Evolutionary conservation across 2,113 vertebrate genomes (phyloP).

Genomic region (Podarcis raffonei): DNA sequence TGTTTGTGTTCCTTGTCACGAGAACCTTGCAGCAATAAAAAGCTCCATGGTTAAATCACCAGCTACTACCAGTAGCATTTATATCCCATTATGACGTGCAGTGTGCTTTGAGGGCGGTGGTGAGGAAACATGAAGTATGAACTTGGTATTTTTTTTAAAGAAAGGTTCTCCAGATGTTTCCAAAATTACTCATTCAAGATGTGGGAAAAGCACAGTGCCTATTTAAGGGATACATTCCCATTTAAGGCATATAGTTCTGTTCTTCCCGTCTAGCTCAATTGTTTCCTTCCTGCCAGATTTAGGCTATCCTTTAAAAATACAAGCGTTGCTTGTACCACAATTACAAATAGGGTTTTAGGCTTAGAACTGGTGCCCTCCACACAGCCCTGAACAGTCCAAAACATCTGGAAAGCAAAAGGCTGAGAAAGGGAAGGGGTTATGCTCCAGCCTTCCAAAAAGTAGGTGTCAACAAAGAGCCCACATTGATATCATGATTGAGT

Average conservation of each 20-base stretch:
- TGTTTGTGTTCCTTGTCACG: not conserved
- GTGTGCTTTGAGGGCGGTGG: not conserved
- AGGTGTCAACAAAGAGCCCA: too few species aligned
- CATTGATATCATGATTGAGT: too few species aligned
- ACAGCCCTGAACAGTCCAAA: too few species aligned
- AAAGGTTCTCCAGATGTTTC: constrained; percentile 12
- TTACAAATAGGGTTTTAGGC: not conserved
- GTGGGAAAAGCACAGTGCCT: not conserved
- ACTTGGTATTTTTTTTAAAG: not conserved
- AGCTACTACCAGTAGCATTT: constrained; percentile 6
- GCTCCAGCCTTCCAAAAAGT: too few species aligned
- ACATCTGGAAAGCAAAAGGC: too few species aligned
- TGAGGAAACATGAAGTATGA: not conserved
- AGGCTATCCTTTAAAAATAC: not conserved
- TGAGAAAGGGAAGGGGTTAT: too few species aligned
- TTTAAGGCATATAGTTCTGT: constrained; percentile 15
- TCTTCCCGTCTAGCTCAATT: not conserved
- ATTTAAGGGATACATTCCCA: not conserved
- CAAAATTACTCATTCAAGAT: not conserved
- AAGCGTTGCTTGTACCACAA: not conserved
- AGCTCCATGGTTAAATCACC: not conserved
- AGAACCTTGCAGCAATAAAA: not conserved
- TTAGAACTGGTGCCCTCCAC: not conserved
- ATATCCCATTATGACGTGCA: not conserved
- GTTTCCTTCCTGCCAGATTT: not conserved